phyloP scores from a whole-genome alignment of 2,113 vertebrate species.

The Shinisaurus crocodilurus region DNA sequence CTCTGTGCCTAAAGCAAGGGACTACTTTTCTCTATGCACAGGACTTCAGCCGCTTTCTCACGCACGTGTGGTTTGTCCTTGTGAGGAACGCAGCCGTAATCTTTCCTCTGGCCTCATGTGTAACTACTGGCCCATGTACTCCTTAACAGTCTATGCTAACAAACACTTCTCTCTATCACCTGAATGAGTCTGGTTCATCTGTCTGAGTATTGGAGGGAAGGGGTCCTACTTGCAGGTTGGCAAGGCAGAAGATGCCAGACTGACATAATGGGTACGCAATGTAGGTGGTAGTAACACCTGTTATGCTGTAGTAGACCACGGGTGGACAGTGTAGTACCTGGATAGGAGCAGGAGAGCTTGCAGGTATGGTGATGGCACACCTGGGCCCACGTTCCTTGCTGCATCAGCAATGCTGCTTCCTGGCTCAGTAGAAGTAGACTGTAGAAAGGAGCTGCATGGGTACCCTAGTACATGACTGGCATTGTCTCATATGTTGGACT shows the following conservation, averaged over 20 bases:
- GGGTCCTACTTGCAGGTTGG: background rate
- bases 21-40: constrained; percentile 38
- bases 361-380: background rate
- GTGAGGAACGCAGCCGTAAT: constrained; percentile 54
- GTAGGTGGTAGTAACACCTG: background rate
- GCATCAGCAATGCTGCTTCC: background rate
- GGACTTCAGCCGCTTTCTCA: constrained; percentile 46
- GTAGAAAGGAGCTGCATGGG: too few species aligned
- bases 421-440: background rate
- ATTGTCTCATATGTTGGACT: background rate
- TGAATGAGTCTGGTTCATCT: constrained; percentile 60
- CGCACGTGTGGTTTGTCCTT: constrained; percentile 51
- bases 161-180: constrained; percentile 59
- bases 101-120: constrained; percentile 61
- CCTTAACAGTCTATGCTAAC: constrained; percentile 52
- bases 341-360: background rate
- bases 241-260: background rate
- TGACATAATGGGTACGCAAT: background rate
- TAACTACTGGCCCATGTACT: constrained; percentile 63
- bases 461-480: background rate
- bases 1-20: constrained; percentile 49
- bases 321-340: background rate
- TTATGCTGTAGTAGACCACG: background rate
- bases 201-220: constrained; percentile 17
- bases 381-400: background rate